Conservation (phyloP, 37 sponge, comb jelly and placozoan species). For the Theonella swinhoei region DNA sequence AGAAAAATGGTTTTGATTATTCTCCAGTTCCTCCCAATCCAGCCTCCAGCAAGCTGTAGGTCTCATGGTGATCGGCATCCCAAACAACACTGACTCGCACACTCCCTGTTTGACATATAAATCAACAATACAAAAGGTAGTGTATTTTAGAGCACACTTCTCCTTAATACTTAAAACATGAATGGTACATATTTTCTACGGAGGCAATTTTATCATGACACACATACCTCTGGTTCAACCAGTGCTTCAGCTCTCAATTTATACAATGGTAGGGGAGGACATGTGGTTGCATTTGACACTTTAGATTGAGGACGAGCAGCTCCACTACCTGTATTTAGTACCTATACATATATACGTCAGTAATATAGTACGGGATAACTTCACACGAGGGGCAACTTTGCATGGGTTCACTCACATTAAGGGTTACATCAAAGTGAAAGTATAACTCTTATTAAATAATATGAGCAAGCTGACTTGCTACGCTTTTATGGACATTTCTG, state of each 20-base stretch:
- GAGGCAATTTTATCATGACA: too few relatives aligned
- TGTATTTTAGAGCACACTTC: too few relatives aligned
- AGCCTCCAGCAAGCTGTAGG: slow-evolving; percentile 93
- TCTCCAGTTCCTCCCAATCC: slow-evolving; percentile 98
- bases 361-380: too few relatives aligned
- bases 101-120: slow-evolving; percentile 45
- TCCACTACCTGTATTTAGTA: neutral
- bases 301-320: neutral
- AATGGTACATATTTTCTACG: too few relatives aligned
- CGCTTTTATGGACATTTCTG: too few relatives aligned
- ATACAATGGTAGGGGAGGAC: neutral
- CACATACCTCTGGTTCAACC: neutral
- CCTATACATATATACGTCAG: too few relatives aligned
- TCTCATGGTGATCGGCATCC: slow-evolving; percentile 59
- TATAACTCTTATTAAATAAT: too few relatives aligned
- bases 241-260: neutral
- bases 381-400: too few relatives aligned
- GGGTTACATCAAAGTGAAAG: too few relatives aligned
- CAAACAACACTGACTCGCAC: slow-evolving; percentile 78
- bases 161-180: too few relatives aligned
- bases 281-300: neutral
- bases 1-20: slow-evolving; percentile 76
- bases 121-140: neutral
- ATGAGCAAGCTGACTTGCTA: too few relatives aligned
- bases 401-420: too few relatives aligned